These are phyloP conservation scores for Numida meleagris DNA, from an alignment of 2,113 vertebrate genomes.

Conservation along the genomic window DNA sequence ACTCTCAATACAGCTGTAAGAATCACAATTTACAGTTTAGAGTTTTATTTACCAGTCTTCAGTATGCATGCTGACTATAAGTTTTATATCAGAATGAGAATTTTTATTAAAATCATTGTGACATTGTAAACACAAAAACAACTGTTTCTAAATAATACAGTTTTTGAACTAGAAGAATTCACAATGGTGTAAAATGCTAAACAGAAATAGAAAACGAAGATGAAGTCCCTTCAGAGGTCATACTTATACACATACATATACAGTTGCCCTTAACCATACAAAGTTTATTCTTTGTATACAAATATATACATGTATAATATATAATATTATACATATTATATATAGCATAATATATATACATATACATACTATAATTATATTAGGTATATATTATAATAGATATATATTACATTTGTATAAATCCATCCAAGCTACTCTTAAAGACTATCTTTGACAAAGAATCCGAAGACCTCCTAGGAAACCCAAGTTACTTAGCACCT, in stretches of 20 bases:
- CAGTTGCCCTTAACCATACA: neutral
- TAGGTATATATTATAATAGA: too few relatives aligned
- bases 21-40: neutral
- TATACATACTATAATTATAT: too few relatives aligned
- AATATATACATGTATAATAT: too few relatives aligned
- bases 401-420: too few relatives aligned
- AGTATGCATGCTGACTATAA: neutral
- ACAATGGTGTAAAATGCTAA: neutral
- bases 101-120: neutral
- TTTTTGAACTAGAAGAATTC: neutral
- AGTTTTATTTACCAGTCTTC: neutral
- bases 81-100: neutral
- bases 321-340: too few relatives aligned
- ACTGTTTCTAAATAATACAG: neutral
- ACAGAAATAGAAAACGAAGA: neutral
- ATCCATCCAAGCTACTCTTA: neutral
- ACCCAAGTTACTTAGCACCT: neutral
- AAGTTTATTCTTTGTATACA: neutral
- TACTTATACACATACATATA: neutral
- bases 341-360: too few relatives aligned
- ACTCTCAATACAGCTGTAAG: neutral
- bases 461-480: neutral
- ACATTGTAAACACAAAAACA: neutral
- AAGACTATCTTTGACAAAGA: neutral
- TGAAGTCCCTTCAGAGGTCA: neutral